A percentile compares a stretch with the other conserved stretches of the same genome.
Conservation (phyloP, 1,140 invertebrate species). For the Choristoneura fumiferana region DNA sequence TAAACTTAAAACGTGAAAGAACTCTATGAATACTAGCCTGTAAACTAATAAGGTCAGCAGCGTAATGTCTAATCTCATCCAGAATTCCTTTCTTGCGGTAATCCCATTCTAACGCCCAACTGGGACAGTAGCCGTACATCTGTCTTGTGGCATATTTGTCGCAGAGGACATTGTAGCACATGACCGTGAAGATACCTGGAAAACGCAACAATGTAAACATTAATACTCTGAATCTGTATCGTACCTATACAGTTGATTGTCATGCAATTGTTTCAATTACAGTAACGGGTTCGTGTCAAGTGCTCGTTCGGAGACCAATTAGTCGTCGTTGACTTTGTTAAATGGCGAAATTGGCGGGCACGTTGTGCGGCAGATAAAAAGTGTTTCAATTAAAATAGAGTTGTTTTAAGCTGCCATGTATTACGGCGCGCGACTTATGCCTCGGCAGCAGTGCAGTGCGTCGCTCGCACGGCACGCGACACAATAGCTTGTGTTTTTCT, state of each 20-base stretch:
- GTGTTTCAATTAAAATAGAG: constrained; percentile 48
- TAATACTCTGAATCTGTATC: neutral
- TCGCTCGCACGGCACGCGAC: constrained; percentile 38
- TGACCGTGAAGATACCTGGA: constrained; percentile 97
- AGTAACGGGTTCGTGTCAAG: constrained; percentile 35
- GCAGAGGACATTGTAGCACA: constrained; percentile 99
- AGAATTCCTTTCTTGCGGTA: constrained; percentile 99
- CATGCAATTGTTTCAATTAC: constrained; percentile 29
- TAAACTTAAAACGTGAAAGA: neutral
- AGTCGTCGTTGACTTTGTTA: constrained; percentile 35
- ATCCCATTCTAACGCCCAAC: constrained; percentile 98
- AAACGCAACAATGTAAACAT: constrained; percentile 27
- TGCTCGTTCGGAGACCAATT: constrained; percentile 43
- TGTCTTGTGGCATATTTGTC: constrained; percentile 99
- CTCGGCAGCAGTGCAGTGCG: neutral
- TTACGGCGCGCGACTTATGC: constrained; percentile 45
- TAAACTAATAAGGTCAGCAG: constrained; percentile 98
- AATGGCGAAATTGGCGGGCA: constrained; percentile 22
- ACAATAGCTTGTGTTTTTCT: constrained; percentile 48
- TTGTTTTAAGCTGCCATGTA: constrained; percentile 22
- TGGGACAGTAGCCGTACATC: constrained; percentile 98
- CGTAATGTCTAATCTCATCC: constrained; percentile 96
- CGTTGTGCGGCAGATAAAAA: constrained; percentile 48
- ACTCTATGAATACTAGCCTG: constrained; percentile 46
- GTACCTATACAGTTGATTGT: constrained; percentile 7